Conservation (phyloP, 2,113 vertebrate species). For the Otocyon megalotis region DNA sequence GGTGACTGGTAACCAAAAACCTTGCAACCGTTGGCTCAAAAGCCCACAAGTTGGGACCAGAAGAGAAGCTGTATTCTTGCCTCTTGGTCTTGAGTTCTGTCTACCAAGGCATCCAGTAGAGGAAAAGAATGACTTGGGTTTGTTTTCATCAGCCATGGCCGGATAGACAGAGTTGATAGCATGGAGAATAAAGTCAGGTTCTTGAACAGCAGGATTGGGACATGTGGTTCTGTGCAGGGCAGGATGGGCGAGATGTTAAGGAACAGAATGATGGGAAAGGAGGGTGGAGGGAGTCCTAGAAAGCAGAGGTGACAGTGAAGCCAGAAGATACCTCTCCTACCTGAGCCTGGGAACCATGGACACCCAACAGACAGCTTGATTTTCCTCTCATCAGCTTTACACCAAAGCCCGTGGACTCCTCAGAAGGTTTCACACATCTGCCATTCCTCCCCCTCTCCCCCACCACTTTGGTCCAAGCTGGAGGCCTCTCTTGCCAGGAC, state of each 20-base stretch:
- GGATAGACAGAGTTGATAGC: not conserved
- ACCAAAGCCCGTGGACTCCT: not conserved
- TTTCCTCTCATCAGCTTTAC: not conserved
- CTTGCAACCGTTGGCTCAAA: not conserved
- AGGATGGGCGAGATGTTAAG: not conserved
- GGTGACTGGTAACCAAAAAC: not conserved
- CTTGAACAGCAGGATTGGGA: not conserved
- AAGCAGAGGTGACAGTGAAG: not conserved
- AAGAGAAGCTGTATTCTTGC: not conserved
- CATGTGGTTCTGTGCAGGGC: not conserved
- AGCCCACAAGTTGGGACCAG: not conserved
- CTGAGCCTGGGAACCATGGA: not conserved
- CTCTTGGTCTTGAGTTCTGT: not conserved
- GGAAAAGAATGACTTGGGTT: not conserved
- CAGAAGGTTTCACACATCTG: not conserved
- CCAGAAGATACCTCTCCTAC: not conserved
- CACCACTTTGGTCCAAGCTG: not conserved
- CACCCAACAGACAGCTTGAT: not conserved
- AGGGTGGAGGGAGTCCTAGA: not conserved
- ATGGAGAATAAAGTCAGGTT: not conserved
- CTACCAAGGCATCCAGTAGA: not conserved
- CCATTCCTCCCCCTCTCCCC: not conserved
- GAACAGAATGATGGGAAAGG: not conserved
- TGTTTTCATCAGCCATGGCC: not conserved
- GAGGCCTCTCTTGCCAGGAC: accelerated